phyloP scores from a whole-genome alignment of 2,113 vertebrate species.

The Sceloporus tristichus region DNA sequence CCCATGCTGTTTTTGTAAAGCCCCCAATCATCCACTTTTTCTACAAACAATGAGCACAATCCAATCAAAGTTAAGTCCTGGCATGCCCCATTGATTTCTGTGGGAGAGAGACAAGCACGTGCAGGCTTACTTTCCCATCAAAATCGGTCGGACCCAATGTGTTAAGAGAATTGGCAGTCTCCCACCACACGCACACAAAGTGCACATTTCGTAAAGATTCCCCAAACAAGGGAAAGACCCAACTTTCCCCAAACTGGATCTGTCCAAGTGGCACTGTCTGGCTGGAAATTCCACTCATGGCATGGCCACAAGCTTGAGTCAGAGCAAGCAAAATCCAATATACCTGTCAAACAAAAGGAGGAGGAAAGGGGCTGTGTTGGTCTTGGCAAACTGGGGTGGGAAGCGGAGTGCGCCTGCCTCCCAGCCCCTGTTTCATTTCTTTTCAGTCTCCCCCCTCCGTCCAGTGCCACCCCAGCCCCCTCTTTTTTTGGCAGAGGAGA shows the following conservation, averaged over 20 bases:
- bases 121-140: background rate
- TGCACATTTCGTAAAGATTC: conserved; percentile 33
- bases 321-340: conserved; percentile 66
- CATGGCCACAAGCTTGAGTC: conserved; percentile 50
- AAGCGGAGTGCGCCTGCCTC: conserved; percentile 38
- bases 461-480: background rate
- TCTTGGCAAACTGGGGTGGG: conserved; percentile 35
- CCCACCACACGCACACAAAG: background rate
- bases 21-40: background rate
- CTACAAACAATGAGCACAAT: background rate
- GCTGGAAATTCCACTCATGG: conserved; percentile 36
- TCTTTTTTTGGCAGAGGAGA: conserved; percentile 51
- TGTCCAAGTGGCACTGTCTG: conserved; percentile 19
- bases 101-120: background rate
- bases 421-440: background rate
- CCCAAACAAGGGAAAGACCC: conserved; percentile 17
- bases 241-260: conserved; percentile 47
- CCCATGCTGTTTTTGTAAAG: background rate
- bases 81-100: background rate
- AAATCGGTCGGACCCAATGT: background rate
- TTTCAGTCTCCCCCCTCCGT: background rate
- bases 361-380: conserved; percentile 45
- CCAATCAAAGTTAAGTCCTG: background rate
- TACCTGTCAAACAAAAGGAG: conserved; percentile 64
- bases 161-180: background rate